Percentiles rank a stretch among this genome's conserved stretches.
phyloP scores from a whole-genome alignment of 1,140 invertebrate species.

The Lepidurus arcticus region DNA sequence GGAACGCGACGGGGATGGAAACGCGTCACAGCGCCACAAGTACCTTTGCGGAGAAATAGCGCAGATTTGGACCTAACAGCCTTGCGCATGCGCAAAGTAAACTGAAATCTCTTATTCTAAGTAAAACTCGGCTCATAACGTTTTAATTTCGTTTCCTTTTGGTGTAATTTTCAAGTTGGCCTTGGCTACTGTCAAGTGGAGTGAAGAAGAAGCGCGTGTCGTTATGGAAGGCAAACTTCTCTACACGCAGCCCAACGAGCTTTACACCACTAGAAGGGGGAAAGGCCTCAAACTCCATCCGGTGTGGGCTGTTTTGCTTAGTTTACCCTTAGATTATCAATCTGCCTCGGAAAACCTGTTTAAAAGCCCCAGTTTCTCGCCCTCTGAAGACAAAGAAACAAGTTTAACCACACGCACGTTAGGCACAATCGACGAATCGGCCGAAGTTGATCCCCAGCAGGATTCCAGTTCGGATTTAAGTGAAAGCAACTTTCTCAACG shows the following conservation, averaged over 20 bases:
- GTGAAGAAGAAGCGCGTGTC: slow-evolving; percentile 79
- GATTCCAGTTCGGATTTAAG: background rate
- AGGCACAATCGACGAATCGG: background rate
- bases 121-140: background rate
- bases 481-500: background rate
- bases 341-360: background rate
- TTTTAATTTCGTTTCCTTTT: background rate
- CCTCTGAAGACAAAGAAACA: background rate
- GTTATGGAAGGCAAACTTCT: slow-evolving; percentile 77
- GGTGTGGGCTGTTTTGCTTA: background rate
- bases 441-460: background rate
- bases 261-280: slow-evolving; percentile 62
- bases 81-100: slow-evolving; percentile 10
- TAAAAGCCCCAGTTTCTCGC: background rate
- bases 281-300: slow-evolving; percentile 17
- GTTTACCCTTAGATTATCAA: background rate
- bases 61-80: background rate
- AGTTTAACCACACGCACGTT: background rate
- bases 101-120: background rate
- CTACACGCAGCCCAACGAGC: slow-evolving; percentile 78
- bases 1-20: background rate
- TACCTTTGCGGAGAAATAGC: background rate
- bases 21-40: background rate
- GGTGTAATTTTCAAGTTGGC: slow-evolving; percentile 58
- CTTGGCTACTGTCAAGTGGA: slow-evolving; percentile 84